A percentile compares a stretch with the other conserved stretches of the same genome.
Evolutionary conservation across 1,140 invertebrate species (phyloP).

Genomic region (Drosophila seguyi): DNA sequence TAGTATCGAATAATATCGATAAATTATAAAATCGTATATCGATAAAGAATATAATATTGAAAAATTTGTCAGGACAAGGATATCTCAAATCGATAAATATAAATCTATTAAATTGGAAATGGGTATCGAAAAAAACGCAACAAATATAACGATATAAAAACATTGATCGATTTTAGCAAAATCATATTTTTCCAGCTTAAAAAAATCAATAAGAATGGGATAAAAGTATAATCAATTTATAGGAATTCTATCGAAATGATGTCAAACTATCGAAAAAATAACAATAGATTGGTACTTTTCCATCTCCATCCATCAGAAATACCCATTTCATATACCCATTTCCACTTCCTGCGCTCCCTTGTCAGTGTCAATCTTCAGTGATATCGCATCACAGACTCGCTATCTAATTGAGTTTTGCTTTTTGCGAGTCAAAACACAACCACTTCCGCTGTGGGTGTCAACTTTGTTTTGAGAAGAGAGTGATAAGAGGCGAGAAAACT

Average conservation of each 20-base stretch:
- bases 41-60: neutral
- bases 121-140: neutral
- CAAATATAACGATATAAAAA: neutral
- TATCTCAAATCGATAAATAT: neutral
- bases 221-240: neutral
- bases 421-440: conserved; percentile 25
- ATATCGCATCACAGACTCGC: conserved; percentile 12
- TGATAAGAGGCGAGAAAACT: conserved; percentile 22
- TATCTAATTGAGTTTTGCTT: conserved; percentile 39
- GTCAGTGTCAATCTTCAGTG: conserved; percentile 12
- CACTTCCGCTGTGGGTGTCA: conserved; percentile 54
- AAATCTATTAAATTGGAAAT: neutral
- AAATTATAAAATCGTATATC: neutral
- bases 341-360: neutral
- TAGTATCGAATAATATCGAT: neutral
- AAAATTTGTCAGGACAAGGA: neutral
- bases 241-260: neutral
- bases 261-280: neutral
- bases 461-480: conserved; percentile 20
- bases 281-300: neutral
- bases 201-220: neutral
- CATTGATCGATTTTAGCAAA: too few species aligned
- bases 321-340: neutral
- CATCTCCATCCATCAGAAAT: neutral
- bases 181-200: too few species aligned